Conservation (phyloP, 2,797 vertebrate species). For the Enteromius trimaculatus region DNA sequence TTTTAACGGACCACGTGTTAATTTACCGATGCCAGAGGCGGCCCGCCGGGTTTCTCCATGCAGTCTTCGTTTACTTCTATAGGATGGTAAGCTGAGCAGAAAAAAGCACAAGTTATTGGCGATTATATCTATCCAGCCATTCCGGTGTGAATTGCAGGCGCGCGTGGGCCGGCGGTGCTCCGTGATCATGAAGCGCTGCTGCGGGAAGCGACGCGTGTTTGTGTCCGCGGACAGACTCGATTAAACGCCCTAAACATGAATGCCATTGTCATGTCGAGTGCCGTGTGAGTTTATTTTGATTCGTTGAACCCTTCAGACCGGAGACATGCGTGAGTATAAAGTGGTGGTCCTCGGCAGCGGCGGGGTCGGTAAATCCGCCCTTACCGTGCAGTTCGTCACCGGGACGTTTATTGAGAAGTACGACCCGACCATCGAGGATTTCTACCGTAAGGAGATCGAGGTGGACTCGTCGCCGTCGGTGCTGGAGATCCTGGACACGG, state of each 20-base stretch:
- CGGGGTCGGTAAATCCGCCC: conserved; percentile 95
- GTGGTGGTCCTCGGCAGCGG: conserved; percentile 98
- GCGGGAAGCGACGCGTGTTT: conserved; percentile 76
- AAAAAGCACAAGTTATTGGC: conserved; percentile 65
- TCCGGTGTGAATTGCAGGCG: conserved; percentile 60
- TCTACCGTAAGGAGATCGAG: conserved; percentile 98
- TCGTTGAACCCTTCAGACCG: conserved; percentile 55
- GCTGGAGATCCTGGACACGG: conserved; percentile 96
- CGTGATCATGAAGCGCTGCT: conserved; percentile 77
- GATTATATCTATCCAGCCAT: conserved; percentile 48
- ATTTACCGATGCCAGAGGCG: neutral
- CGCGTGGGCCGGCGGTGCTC: conserved; percentile 65
- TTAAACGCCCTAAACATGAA: conserved; percentile 66
- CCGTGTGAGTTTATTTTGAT: conserved; percentile 62
- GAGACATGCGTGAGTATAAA: conserved; percentile 94
- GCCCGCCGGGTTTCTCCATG: conserved; percentile 25
- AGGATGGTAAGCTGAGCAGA: conserved; percentile 72
- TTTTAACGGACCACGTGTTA: neutral
- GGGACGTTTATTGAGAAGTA: conserved; percentile 98
- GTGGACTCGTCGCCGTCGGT: conserved; percentile 96
- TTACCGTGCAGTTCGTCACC: conserved; percentile 97
- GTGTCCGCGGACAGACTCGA: conserved; percentile 69
- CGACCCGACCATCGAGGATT: conserved; percentile 97
- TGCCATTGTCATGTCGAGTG: conserved; percentile 69
- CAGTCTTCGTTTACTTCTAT: conserved; percentile 50